phyloP scores from a whole-genome alignment of 2,888 invertebrate species.

The Dione vanillae region DNA sequence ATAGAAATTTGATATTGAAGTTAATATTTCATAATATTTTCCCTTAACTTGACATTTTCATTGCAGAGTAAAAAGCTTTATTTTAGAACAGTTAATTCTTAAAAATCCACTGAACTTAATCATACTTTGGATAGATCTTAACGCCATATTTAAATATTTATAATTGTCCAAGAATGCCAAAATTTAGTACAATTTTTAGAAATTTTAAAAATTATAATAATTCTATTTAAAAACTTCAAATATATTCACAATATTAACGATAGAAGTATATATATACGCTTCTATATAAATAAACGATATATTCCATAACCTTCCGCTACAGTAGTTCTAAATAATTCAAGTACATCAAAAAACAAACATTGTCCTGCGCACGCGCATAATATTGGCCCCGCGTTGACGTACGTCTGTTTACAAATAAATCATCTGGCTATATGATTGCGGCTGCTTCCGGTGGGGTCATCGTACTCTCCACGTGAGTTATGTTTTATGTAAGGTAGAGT shows the following conservation, averaged over 20 bases:
- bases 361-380: constrained; percentile 46
- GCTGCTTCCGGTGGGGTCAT: constrained; percentile 48
- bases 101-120: no score
- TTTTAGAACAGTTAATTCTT: not conserved
- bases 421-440: constrained; percentile 62
- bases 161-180: no score
- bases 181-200: no score
- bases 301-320: constrained; percentile 38
- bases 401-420: constrained; percentile 82
- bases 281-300: constrained; percentile 43
- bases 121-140: no score
- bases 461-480: constrained; percentile 59
- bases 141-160: no score
- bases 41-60: no score
- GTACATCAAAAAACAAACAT: constrained; percentile 30
- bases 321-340: constrained; percentile 48
- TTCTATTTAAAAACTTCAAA: no score
- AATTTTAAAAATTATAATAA: no score
- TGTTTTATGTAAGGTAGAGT: constrained; percentile 27
- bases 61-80: no score
- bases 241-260: not conserved
- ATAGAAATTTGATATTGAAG: constrained; percentile 7
- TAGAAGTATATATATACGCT: constrained; percentile 8
- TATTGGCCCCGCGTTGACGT: constrained; percentile 73
- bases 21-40: not conserved